Percentiles rank a stretch among this genome's conserved stretches.
These are phyloP conservation scores for Ictalurus furcatus DNA, from an alignment of 2,113 vertebrate genomes.

Conservation along the genomic window DNA sequence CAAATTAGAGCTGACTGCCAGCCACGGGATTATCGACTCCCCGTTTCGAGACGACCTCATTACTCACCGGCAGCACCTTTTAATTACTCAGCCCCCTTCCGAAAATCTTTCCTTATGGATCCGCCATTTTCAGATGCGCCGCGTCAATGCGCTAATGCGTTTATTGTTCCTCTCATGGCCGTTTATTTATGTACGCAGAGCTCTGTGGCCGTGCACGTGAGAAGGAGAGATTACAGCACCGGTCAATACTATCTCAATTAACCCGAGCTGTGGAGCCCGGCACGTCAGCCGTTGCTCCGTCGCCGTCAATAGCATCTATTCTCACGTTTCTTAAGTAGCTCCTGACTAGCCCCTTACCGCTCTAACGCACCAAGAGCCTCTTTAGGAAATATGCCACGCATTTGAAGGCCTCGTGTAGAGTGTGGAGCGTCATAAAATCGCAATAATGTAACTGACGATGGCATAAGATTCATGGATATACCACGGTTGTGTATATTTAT, in stretches of 20 bases:
- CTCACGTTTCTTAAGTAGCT: constrained; percentile 66
- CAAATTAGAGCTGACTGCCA: constrained; percentile 87
- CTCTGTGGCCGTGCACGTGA: constrained; percentile 69
- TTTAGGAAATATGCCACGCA: background rate
- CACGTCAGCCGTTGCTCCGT: constrained; percentile 60
- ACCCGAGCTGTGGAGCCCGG: constrained; percentile 71
- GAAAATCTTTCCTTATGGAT: constrained; percentile 79
- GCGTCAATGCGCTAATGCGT: constrained; percentile 79
- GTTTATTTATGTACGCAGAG: constrained; percentile 70
- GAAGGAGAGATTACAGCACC: constrained; percentile 73
- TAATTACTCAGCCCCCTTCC: constrained; percentile 84
- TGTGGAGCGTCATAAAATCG: background rate
- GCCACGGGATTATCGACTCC: constrained; percentile 85
- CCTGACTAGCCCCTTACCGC: constrained; percentile 41
- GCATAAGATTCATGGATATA: background rate
- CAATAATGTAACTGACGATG: background rate
- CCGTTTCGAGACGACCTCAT: constrained; percentile 83
- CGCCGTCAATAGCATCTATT: constrained; percentile 79
- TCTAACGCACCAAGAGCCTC: constrained; percentile 28
- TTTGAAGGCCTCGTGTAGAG: background rate
- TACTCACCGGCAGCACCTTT: constrained; percentile 95
- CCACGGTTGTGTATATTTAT: background rate
- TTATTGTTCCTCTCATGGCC: constrained; percentile 77
- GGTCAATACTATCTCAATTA: constrained; percentile 88
- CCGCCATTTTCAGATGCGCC: constrained; percentile 66